Conservation (phyloP, 2,797 vertebrate genomes). For the Leuciscus waleckii region DNA sequence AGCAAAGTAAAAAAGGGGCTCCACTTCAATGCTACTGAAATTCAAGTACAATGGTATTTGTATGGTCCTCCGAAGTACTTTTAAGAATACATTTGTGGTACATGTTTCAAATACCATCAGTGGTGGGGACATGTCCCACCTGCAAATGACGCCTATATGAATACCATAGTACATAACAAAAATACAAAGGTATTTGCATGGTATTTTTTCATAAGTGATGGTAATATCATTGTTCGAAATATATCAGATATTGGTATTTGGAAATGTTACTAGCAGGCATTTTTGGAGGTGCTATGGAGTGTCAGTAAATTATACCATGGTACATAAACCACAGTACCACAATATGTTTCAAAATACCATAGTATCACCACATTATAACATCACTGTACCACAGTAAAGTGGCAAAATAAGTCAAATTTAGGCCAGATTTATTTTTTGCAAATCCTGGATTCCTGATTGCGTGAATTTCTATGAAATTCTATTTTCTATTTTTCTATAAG, state of each 20-base stretch:
- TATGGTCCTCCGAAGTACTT: neutral
- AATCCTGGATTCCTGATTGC: neutral
- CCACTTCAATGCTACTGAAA: neutral
- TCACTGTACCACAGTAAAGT: neutral
- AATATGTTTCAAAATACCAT: neutral
- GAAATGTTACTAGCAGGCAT: neutral
- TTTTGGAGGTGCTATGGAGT: neutral
- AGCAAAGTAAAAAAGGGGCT: neutral
- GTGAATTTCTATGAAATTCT: neutral
- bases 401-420: neutral
- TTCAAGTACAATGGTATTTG: neutral
- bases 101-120: neutral
- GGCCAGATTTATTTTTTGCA: neutral
- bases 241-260: neutral
- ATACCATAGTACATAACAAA: neutral
- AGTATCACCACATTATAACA: neutral
- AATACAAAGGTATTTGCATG: neutral
- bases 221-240: neutral
- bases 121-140: no score
- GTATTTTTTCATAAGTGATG: neutral
- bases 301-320: neutral
- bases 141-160: no score
- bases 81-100: neutral
- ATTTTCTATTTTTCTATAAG: no score
- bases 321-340: neutral